Base-by-base conservation (phyloP, 1,140 invertebrate genomes). In the Lycorma delicatula region DNA sequence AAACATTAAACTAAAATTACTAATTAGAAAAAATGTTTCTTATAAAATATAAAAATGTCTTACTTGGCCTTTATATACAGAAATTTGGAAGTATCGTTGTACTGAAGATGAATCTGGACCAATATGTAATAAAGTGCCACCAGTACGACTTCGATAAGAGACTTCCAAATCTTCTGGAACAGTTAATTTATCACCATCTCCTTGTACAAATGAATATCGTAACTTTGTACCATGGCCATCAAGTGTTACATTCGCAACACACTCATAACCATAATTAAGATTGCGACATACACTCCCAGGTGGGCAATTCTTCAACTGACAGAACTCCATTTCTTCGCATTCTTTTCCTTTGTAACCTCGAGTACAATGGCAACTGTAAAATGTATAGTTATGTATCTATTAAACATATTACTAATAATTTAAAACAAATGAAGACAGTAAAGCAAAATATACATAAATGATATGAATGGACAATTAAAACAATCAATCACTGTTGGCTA, bases 251-350 rank as follows among this genome's bases (percentile, higher is more conserved):
- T 92, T 91, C 0, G 89, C 82, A n/a, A 91, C 77, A 70, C 96
- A 98, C 75, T 96, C 91, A 73, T 89, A 94, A 18, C 95, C 94
- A 62, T 87, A 83, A 58, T 89, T 83, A 5, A 97, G 77, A 75
- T 97, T 97, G 44, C 84, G 78, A 70, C 95, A 98, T 29, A 78
- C 79, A 9, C 89, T 86, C 51, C 81, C 82, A 26, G 69, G 70
- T 1, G 95, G 94, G 72, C 96, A 98, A 16, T 79, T 75, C 65
- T 87, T 82, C 49, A 90, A 72, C 67, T 89, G 83, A 71, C 95
- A 98, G 74, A 93, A 94, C 72, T 97, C 89, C 70, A 91, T 82
- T 66, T 94, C 89, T 62, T 88, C 84, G 68, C 96, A 98, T 60
- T 85, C 84, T 74, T 93, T 93, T 25, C 94, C 94, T 67, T 91